phyloP scores from a whole-genome alignment of 2,113 vertebrate genomes.

The Atherinomorus stipes region DNA sequence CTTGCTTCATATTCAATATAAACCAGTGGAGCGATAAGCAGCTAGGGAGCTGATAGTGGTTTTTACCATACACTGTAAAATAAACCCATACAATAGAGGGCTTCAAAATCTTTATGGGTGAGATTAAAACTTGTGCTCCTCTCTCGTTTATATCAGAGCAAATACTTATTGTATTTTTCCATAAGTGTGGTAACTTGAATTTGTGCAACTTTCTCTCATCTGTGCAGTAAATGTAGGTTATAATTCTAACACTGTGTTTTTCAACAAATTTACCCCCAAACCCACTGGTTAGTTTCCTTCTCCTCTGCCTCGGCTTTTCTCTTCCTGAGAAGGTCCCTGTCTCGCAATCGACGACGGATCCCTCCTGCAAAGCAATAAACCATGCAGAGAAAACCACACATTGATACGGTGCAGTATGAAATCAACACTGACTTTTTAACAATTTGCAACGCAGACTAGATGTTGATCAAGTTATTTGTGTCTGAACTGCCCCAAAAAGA shows the following conservation, averaged over 20 bases:
- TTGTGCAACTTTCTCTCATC: neutral
- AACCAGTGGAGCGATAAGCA: constrained; percentile 68
- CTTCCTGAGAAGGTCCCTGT: constrained; percentile 90
- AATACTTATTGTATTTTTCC: neutral
- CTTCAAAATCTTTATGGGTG: constrained; percentile 2
- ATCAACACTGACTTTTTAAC: neutral
- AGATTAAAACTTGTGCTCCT: neutral
- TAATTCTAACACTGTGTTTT: constrained; percentile 12
- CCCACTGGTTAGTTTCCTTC: constrained; percentile 87
- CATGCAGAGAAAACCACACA: constrained; percentile 14
- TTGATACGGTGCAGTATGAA: neutral
- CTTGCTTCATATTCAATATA: constrained; percentile 71
- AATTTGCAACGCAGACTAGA: neutral
- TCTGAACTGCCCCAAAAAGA: constrained; percentile 1
- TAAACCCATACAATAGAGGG: neutral
- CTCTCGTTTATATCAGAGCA: neutral
- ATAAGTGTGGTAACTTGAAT: neutral
- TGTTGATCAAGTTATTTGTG: constrained; percentile 3
- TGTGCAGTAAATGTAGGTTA: constrained; percentile 17
- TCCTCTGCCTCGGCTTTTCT: constrained; percentile 89
- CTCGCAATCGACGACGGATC: constrained; percentile 82
- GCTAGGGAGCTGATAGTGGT: constrained; percentile 53
- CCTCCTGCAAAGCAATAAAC: constrained; percentile 71
- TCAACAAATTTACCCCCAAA: constrained; percentile 85
- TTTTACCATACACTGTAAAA: constrained; percentile 19